Base-by-base conservation (phyloP, 2,797 vertebrate genomes). In the Hafferia zeledoni region DNA sequence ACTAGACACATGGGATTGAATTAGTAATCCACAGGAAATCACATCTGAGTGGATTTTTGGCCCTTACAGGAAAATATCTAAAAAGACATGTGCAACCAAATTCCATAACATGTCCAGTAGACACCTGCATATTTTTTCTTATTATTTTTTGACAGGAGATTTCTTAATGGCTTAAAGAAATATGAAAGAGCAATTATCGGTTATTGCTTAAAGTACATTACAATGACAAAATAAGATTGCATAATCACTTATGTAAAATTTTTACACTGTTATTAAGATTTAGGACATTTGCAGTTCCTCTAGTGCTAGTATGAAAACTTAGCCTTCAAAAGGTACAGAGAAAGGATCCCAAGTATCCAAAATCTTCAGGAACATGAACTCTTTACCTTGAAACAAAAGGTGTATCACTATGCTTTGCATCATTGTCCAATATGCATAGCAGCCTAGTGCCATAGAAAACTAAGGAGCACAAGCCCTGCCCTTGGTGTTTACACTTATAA, bases 401-500 rank as follows among this genome's bases (percentile, higher is more conserved):
- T 60, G 2, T 22, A 33, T n/a, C 5, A 1, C 27, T 74, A 19
- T 53, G 30, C 30, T 5, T 15, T 7, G 25, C 24, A 22, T 64
- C 3, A 2, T 35, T 68, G n/a, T 70, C 76, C 60, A 56, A 39
- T 30, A 27, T 4, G 6, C 8, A 10, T 4, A 65, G 22, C 31
- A 43, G 10, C 31, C 24, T 56, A 30, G 5, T 23, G 13, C 11
- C 57, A 13, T 23, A 28, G 44, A n/a, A 68, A 93, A 86, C 3
- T 81, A 23, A 53, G 41, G 8, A 91, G 64, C 69, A 11, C 35
- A 91, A 90, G 12, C 22, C 65, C 28, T 0, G 47, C 93, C 69
- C 87, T 96, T 94, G 61, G 53, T 83, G 69, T 92, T 94, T 93
- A 68, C 61, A 59, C 33, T 87, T 41, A 41, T 52, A 89, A 93